phyloP scores from a whole-genome alignment of 1,140 invertebrate species.

The Lamellibrachia luymesi region DNA sequence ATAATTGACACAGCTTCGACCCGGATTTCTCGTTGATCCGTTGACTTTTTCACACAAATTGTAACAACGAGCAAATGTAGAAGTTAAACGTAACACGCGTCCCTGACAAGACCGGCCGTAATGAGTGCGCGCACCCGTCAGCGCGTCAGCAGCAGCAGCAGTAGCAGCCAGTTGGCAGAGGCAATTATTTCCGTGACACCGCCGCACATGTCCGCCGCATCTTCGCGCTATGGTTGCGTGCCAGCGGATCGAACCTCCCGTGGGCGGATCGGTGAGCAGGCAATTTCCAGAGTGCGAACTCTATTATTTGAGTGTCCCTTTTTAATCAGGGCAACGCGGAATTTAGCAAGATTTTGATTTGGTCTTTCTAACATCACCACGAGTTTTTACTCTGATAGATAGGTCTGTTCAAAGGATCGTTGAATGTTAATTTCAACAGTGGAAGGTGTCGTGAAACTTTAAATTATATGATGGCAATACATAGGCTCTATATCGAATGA shows the following conservation, averaged over 20 bases:
- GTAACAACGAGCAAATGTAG: neutral
- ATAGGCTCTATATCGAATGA: too few relatives aligned
- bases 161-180: neutral
- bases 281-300: neutral
- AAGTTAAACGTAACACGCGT: neutral
- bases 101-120: neutral
- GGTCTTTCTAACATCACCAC: neutral
- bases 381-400: neutral
- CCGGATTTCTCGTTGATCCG: neutral
- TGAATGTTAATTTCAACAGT: neutral
- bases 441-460: neutral
- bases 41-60: neutral
- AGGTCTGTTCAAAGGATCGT: neutral
- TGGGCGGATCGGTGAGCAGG: neutral
- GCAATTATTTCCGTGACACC: conserved; percentile 4
- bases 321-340: neutral
- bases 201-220: neutral
- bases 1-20: neutral
- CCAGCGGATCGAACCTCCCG: neutral
- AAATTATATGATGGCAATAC: neutral
- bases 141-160: neutral
- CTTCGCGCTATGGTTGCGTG: neutral
- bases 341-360: neutral
- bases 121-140: neutral
- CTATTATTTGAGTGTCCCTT: neutral